A percentile compares a stretch with the other conserved stretches of the same genome.
Conservation (phyloP, 2,888 invertebrate species). For the Choreutis nemorana region DNA sequence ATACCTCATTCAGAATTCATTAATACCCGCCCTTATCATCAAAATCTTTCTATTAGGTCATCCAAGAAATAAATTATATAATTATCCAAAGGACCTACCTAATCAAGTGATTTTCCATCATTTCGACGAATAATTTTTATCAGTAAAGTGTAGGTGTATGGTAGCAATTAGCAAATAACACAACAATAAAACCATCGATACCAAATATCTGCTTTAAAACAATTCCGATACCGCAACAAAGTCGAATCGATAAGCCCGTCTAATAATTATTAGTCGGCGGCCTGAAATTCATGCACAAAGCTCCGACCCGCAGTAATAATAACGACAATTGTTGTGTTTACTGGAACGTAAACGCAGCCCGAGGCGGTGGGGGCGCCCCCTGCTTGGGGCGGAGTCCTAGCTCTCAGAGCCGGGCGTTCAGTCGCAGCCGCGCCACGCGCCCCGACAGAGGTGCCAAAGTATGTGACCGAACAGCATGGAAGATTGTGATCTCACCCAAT, state of each 20-base stretch:
- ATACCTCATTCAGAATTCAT: too few species aligned
- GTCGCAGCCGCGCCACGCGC: conserved; percentile 54
- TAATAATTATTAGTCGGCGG: conserved; percentile 64
- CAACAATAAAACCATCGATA: not conserved
- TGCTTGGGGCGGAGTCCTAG: conserved; percentile 17
- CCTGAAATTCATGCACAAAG: conserved; percentile 67
- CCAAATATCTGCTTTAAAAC: not conserved
- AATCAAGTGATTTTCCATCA: too few species aligned
- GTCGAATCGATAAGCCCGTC: conserved; percentile 55
- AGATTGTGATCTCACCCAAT: conserved; percentile 56
- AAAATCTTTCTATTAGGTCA: too few species aligned
- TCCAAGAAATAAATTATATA: too few species aligned
- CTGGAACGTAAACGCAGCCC: conserved; percentile 58
- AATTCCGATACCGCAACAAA: conserved; percentile 31
- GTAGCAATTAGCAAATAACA: too few species aligned
- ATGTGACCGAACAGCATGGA: conserved; percentile 58
- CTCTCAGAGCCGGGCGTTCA: conserved; percentile 28
- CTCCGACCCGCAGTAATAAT: conserved; percentile 64
- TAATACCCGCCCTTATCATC: too few species aligned
- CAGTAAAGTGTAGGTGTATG: not conserved
- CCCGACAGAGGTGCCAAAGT: conserved; percentile 50
- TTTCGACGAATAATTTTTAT: not conserved
- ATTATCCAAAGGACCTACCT: too few species aligned
- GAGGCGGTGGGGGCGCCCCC: conserved; percentile 19
- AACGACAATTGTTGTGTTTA: conserved; percentile 67